Percentiles rank a stretch among this genome's conserved stretches.
Evolutionary conservation across 2,797 vertebrate species (phyloP).

Genomic region (Linurgus olivaceus): DNA sequence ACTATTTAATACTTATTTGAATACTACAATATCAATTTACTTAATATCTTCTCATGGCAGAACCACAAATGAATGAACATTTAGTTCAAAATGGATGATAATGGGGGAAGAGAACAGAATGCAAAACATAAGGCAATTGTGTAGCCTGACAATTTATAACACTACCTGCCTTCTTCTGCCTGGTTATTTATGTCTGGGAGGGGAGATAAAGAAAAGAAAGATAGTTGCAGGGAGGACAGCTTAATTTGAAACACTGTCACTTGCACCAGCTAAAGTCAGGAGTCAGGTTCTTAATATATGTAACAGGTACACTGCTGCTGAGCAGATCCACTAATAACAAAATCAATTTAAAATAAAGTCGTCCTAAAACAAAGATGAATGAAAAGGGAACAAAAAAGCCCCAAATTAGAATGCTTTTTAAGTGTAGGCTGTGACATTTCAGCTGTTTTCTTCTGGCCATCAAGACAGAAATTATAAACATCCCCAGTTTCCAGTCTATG

Average conservation of each 20-base stretch:
- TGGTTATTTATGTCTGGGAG: slow-evolving; percentile 62
- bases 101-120: slow-evolving; percentile 41
- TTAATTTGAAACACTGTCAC: slow-evolving; percentile 65
- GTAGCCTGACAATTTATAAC: slow-evolving; percentile 65
- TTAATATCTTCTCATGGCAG: not conserved
- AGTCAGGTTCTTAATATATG: slow-evolving; percentile 47
- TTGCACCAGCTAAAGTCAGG: slow-evolving; percentile 14
- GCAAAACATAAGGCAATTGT: slow-evolving; percentile 56
- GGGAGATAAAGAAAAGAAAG: slow-evolving; percentile 59
- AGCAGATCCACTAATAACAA: slow-evolving; percentile 38
- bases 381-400: not conserved
- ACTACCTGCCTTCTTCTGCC: slow-evolving; percentile 52
- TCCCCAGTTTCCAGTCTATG: not conserved
- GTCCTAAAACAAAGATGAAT: slow-evolving; percentile 32
- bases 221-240: slow-evolving; percentile 46
- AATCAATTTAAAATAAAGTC: slow-evolving; percentile 37
- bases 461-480: not conserved
- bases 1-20: slow-evolving; percentile 43
- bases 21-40: not conserved
- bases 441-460: not conserved
- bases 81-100: slow-evolving; percentile 64
- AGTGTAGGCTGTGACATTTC: not conserved
- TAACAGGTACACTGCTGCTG: slow-evolving; percentile 6
- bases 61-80: slow-evolving; percentile 37
- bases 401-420: not conserved